Conservation (phyloP, 1,140 invertebrate genomes). For the Zaprionus kolodkinae region DNA sequence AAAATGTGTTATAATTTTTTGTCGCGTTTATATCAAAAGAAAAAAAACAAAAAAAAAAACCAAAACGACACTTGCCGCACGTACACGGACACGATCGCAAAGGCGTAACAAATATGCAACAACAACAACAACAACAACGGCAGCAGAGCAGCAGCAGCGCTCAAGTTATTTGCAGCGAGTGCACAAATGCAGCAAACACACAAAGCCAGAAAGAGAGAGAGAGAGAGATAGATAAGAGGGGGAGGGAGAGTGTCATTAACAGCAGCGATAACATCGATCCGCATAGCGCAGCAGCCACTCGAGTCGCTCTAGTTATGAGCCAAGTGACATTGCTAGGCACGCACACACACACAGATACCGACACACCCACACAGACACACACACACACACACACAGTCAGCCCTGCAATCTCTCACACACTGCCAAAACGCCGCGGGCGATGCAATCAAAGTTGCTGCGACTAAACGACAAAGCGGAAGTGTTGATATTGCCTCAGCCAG, state of each 20-base stretch:
- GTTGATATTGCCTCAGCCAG: constrained; percentile 72
- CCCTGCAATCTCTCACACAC: constrained; percentile 10
- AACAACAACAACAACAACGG: constrained; percentile 27
- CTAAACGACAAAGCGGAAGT: constrained; percentile 59
- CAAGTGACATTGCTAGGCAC: constrained; percentile 54
- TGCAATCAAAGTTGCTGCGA: constrained; percentile 65
- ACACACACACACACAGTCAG: neutral
- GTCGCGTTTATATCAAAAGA: constrained; percentile 63
- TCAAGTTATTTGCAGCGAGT: constrained; percentile 42
- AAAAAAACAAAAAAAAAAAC: neutral
- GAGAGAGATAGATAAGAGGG: neutral
- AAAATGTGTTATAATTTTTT: constrained; percentile 60
- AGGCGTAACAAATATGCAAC: constrained; percentile 33
- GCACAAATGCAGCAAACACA: constrained; percentile 39
- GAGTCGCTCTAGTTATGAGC: constrained; percentile 46
- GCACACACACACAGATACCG: constrained; percentile 19
- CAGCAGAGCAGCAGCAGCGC: constrained; percentile 30
- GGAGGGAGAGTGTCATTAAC: constrained; percentile 6
- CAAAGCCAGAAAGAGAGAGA: constrained; percentile 1
- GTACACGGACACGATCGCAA: constrained; percentile 47
- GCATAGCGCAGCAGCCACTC: neutral
- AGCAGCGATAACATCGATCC: constrained; percentile 25
- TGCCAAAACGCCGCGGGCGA: constrained; percentile 49
- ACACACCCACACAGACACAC: constrained; percentile 33
- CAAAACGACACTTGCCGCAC: constrained; percentile 52